Evolutionary conservation across 2,797 vertebrate species (phyloP).

Genomic region (Epinephelus malabaricus): DNA sequence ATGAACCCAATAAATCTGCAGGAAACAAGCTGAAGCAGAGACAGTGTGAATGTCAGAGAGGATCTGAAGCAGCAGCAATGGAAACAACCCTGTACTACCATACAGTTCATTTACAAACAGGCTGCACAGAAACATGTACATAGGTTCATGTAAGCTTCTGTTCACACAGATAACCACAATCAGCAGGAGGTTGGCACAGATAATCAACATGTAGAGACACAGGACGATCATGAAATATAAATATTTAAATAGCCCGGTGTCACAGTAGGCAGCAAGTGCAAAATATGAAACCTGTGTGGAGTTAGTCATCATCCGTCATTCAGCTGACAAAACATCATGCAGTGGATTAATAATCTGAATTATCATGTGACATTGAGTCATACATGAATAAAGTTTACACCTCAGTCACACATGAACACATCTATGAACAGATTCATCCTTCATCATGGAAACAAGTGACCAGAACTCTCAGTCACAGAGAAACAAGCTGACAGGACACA

Average conservation of each 20-base stretch:
- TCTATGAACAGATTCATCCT: no score
- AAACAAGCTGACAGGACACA: no score
- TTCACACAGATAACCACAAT: constrained; percentile 19
- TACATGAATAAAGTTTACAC: neutral
- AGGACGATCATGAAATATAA: constrained; percentile 11
- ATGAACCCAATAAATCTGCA: constrained; percentile 63
- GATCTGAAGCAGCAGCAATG: no score
- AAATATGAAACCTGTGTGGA: constrained; percentile 31
- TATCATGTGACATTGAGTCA: neutral
- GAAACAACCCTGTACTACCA: no score
- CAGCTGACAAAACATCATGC: neutral
- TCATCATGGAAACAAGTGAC: no score
- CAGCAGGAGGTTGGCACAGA: constrained; percentile 44
- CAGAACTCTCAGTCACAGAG: no score
- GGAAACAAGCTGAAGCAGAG: constrained; percentile 48
- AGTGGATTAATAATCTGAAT: neutral
- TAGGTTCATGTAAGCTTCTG: no score
- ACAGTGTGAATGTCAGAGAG: no score
- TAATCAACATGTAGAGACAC: constrained; percentile 5
- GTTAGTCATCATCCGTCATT: constrained; percentile 13
- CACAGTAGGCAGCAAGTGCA: constrained; percentile 39
- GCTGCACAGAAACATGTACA: no score
- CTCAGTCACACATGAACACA: no score
- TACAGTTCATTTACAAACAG: no score
- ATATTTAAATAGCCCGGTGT: constrained; percentile 7